These are phyloP conservation scores for Oceanodroma leucorhoa DNA, from an alignment of 2,797 vertebrate genomes.

Conservation along the genomic window DNA sequence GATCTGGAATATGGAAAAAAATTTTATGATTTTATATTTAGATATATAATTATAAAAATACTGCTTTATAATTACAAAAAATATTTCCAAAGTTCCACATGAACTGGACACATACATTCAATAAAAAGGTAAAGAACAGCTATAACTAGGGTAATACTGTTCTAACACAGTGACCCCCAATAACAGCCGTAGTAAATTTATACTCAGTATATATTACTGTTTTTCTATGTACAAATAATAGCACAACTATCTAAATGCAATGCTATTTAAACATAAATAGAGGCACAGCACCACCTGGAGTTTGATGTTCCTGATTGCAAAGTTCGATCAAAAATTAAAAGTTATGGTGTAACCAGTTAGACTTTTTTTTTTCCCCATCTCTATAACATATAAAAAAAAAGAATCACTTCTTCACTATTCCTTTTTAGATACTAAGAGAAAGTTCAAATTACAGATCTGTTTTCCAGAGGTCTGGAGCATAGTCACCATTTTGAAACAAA, in stretches of 20 bases:
- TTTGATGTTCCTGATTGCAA: conserved; percentile 3
- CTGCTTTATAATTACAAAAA: not conserved
- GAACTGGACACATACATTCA: not conserved
- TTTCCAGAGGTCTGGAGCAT: not conserved
- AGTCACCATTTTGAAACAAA: not conserved
- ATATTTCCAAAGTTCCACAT: not conserved
- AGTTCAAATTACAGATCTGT: not conserved
- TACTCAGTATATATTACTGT: not conserved
- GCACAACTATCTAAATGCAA: not conserved
- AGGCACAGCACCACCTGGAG: conserved; percentile 73
- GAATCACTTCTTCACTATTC: not conserved
- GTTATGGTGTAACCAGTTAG: not conserved
- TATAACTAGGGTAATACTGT: not conserved
- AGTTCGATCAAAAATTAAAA: not conserved
- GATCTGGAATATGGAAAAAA: conserved; percentile 80
- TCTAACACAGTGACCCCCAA: not conserved
- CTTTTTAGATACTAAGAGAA: not conserved
- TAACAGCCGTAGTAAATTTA: not conserved
- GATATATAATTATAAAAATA: not conserved
- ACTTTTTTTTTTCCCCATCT: fast-evolving
- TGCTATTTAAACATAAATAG: not conserved
- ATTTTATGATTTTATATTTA: not conserved
- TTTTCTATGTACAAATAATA: not conserved
- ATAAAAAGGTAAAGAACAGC: not conserved
- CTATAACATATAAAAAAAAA: not conserved